Base-by-base conservation (phyloP, 2,113 vertebrate species). In the Acrocephalus arundinaceus region DNA sequence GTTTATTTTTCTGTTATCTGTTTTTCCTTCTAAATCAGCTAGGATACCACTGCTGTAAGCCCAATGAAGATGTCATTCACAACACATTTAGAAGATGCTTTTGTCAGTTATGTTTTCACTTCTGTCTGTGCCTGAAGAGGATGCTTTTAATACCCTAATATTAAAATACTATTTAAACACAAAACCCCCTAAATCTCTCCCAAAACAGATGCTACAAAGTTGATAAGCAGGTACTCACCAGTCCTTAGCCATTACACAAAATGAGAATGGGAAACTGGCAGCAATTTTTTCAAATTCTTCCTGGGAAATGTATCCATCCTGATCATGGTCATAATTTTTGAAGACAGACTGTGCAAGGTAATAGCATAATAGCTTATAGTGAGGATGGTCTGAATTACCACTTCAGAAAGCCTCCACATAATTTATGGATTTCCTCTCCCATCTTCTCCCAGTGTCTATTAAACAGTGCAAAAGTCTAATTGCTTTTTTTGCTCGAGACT, bases 241-340 rank as follows among this genome's bases (percentile, higher is more conserved):
- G 96, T 99, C 99, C 97, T 99, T 99, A 96, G 99, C 99, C 98
- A 99, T 99, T 90, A 99, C 98, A 96, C 99, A 99, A 98, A 99
- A 99, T 27, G 99, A 99, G 95, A 99, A 99, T 2, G 99, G 99
- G 92, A 99, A 99, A 93, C 99, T 99, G 30, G 99, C 98, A 48
- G 99, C 99, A 91, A 99, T 99, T 97, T 99, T 99, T 97, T 99
- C 99, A 98, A 99, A 99, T 76, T 99, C 99, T 93, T 98, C 99
- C 85, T 99, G 99, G 90, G 98, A 99, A 97, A 99, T 99, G 96
- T 99, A 99, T 83, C 99, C 99, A 48, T 99, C 99, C 96, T 99
- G 98, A 83, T 99, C 98, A 43, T 99, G 99, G 97, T 99, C 99
- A 57, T 99, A 99, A 97, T 99, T 99, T 97, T 99, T 99, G 97